Conservation (phyloP, 2,113 vertebrate species). For the Rallus limicola region DNA sequence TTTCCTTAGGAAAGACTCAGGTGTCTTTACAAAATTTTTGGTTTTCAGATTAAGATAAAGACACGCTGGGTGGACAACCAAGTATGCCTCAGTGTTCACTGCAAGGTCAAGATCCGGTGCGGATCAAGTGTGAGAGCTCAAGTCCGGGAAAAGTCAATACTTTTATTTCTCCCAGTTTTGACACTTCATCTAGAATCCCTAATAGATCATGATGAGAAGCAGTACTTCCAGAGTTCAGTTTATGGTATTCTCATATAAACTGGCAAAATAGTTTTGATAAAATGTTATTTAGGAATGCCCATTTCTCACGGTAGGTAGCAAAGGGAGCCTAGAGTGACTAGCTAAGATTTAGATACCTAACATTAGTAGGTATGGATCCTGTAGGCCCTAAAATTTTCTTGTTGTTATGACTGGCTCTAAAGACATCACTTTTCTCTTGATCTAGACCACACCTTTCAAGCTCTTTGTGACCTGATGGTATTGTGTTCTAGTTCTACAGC, state of each 20-base stretch:
- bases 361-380: not conserved
- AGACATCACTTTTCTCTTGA: not conserved
- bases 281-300: not conserved
- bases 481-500: not conserved
- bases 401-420: not conserved
- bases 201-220: not conserved
- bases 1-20: not conserved
- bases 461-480: not conserved
- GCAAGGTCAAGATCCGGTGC: not conserved
- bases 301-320: not conserved
- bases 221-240: not conserved
- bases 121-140: not conserved
- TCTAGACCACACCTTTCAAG: not conserved
- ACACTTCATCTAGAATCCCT: not conserved
- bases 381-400: not conserved
- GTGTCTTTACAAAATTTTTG: not conserved
- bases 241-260: not conserved
- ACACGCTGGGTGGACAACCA: accelerated
- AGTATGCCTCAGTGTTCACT: accelerated
- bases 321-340: not conserved
- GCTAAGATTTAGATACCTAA: not conserved
- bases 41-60: not conserved
- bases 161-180: not conserved
- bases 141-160: not conserved
- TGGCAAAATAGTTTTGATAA: not conserved